A percentile compares a stretch with the other conserved stretches of the same genome.
Conservation (phyloP, 2,797 vertebrate species). For the Paguma larvata region DNA sequence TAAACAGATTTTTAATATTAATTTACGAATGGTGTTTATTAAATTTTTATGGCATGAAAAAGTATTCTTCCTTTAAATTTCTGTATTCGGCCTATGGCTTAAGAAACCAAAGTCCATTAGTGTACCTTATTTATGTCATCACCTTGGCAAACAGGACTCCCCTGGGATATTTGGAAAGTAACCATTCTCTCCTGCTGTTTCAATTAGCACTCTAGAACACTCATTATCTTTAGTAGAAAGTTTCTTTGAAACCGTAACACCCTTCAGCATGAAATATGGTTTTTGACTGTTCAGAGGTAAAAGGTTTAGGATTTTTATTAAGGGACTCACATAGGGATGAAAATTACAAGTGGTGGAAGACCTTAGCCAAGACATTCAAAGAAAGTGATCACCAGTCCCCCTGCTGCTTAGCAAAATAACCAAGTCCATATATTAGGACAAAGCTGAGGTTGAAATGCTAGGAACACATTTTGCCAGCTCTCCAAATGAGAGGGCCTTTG, state of each 20-base stretch:
- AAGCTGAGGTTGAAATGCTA: not conserved
- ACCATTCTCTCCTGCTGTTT: conserved; percentile 62
- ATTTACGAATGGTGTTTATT: conserved; percentile 59
- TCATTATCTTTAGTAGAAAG: conserved; percentile 68
- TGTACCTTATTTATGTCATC: conserved; percentile 14
- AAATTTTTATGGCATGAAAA: conserved; percentile 52
- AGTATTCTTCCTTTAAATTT: conserved; percentile 42
- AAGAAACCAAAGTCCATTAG: conserved; percentile 44
- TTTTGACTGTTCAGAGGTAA: conserved; percentile 46
- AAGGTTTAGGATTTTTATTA: conserved; percentile 63
- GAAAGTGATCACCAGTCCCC: not conserved
- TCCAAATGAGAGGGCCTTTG: conserved; percentile 11
- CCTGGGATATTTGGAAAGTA: conserved; percentile 52
- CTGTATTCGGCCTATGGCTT: not conserved
- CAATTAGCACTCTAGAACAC: conserved; percentile 73
- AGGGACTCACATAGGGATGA: conserved; percentile 32
- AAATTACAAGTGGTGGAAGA: conserved; percentile 57
- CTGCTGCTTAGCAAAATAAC: conserved; percentile 28
- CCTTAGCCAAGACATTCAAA: not conserved
- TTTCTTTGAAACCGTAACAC: conserved; percentile 55
- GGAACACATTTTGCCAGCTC: not conserved
- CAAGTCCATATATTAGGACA: not conserved
- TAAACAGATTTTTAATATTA: conserved; percentile 52
- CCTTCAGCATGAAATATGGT: conserved; percentile 33
- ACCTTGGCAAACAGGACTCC: not conserved